These are phyloP conservation scores for Pycnomerus fuliginosus DNA, from an alignment of 2,888 invertebrate species.

Conservation along the genomic window DNA sequence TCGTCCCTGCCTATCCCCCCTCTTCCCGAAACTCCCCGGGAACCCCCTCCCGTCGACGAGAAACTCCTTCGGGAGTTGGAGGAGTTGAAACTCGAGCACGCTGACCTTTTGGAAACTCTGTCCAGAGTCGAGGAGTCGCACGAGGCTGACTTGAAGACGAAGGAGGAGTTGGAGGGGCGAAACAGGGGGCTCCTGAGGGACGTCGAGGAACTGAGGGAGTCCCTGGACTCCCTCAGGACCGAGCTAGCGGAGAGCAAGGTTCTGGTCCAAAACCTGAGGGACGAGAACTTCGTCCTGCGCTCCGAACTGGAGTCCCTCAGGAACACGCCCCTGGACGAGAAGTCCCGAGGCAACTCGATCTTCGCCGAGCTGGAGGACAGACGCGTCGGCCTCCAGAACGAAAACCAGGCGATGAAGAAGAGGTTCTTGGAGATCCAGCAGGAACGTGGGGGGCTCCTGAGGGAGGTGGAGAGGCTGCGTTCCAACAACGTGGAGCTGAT, in stretches of 20 bases:
- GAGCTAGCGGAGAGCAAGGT: constrained; percentile 37
- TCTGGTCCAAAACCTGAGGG: constrained; percentile 37
- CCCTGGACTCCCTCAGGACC: constrained; percentile 31
- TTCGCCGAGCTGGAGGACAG: constrained; percentile 49
- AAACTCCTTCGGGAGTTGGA: constrained; percentile 1
- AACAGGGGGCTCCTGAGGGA: constrained; percentile 29
- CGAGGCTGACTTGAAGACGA: background rate
- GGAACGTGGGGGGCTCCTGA: too few relatives aligned
- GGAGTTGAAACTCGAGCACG: too few relatives aligned
- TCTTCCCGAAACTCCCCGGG: too few relatives aligned
- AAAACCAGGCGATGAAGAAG: too few relatives aligned
- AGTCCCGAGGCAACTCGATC: constrained; percentile 45
- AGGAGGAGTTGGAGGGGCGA: constrained; percentile 1
- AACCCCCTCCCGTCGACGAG: too few relatives aligned
- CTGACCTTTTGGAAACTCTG: background rate
- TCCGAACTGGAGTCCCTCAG: constrained; percentile 39
- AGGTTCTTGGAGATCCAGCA: too few relatives aligned
- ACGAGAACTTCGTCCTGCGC: constrained; percentile 36
- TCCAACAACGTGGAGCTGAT: too few relatives aligned
- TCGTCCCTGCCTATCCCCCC: too few relatives aligned
- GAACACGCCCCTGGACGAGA: constrained; percentile 38
- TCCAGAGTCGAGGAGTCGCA: constrained; percentile 3
- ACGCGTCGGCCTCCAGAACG: too few relatives aligned
- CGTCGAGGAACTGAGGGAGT: constrained; percentile 31
- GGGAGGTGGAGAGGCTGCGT: too few relatives aligned